Conservation (phyloP, 2,888 invertebrate genomes). For the Mongoloraphidia duomilia region DNA sequence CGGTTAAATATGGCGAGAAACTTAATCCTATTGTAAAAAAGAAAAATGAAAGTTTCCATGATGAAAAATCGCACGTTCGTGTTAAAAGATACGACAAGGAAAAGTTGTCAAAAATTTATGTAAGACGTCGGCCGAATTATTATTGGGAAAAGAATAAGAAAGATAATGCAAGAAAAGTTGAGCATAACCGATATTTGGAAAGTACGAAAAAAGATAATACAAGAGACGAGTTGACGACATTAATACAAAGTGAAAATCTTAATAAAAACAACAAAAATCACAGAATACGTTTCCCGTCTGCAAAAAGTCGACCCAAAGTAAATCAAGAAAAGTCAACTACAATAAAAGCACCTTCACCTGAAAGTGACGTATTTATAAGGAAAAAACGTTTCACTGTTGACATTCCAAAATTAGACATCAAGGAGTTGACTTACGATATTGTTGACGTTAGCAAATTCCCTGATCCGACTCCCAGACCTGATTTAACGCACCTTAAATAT, state of each 20-base stretch:
- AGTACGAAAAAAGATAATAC: not conserved
- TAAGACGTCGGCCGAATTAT: conserved; percentile 13
- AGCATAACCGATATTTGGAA: not conserved
- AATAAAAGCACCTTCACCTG: conserved; percentile 1
- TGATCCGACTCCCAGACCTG: conserved; percentile 12
- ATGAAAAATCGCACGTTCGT: not conserved
- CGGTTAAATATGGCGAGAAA: not conserved
- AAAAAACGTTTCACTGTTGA: conserved; percentile 15
- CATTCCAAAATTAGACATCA: conserved; percentile 19
- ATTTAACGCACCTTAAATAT: conserved; percentile 35
- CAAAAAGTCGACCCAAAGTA: not conserved
- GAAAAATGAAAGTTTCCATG: not conserved
- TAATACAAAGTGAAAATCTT: not conserved
- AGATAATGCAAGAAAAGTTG: not conserved
- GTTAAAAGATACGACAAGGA: conserved; percentile 10
- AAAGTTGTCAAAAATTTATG: conserved; percentile 10
- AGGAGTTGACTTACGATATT: conserved; percentile 17
- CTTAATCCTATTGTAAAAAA: not conserved
- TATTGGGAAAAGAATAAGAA: conserved; percentile 15
- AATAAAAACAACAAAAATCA: conserved; percentile 10
- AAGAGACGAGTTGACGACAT: not conserved
- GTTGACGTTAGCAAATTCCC: conserved; percentile 7
- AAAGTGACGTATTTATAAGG: too few species aligned
- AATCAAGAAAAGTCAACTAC: conserved; percentile 3
- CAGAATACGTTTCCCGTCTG: not conserved